Conservation (phyloP, 2,113 vertebrate species). For the Furnarius figulus region DNA sequence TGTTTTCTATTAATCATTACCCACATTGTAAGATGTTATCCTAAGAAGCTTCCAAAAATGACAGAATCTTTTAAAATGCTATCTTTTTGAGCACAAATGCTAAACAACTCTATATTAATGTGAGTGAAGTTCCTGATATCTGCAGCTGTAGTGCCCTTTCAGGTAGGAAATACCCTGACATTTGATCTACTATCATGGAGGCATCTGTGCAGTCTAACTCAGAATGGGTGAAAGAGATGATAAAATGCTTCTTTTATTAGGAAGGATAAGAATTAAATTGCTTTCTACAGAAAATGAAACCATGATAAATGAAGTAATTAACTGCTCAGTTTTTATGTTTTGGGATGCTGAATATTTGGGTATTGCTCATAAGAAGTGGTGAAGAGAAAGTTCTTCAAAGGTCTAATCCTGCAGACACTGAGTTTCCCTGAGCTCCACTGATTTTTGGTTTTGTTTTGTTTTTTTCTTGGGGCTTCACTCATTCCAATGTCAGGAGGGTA, state of each 20-base stretch:
- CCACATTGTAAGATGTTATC: slow-evolving; percentile 1
- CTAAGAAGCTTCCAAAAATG: slow-evolving; percentile 52
- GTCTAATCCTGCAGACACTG: neutral
- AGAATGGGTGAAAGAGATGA: slow-evolving; percentile 52
- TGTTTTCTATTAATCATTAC: slow-evolving; percentile 20
- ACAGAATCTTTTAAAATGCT: slow-evolving; percentile 43
- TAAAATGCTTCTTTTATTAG: slow-evolving; percentile 74
- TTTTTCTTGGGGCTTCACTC: neutral
- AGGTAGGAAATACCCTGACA: slow-evolving; percentile 76
- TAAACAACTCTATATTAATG: slow-evolving; percentile 72
- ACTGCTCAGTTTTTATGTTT: slow-evolving; percentile 57
- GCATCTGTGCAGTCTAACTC: slow-evolving; percentile 64
- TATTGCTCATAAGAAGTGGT: neutral
- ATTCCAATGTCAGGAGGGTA: neutral
- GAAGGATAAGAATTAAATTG: slow-evolving; percentile 76
- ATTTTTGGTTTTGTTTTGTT: neutral
- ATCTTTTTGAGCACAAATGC: slow-evolving; percentile 51
- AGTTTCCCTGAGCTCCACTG: neutral
- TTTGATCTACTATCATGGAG: slow-evolving; percentile 76
- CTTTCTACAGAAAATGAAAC: slow-evolving; percentile 74
- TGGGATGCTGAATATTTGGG: slow-evolving; percentile 42
- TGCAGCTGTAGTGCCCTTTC: slow-evolving; percentile 70
- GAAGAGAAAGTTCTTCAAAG: slow-evolving; percentile 10
- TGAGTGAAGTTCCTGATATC: slow-evolving; percentile 53
- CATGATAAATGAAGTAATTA: slow-evolving; percentile 79